phyloP scores from a whole-genome alignment of 2,888 invertebrate genomes.

The Tetanocera ferruginea region DNA sequence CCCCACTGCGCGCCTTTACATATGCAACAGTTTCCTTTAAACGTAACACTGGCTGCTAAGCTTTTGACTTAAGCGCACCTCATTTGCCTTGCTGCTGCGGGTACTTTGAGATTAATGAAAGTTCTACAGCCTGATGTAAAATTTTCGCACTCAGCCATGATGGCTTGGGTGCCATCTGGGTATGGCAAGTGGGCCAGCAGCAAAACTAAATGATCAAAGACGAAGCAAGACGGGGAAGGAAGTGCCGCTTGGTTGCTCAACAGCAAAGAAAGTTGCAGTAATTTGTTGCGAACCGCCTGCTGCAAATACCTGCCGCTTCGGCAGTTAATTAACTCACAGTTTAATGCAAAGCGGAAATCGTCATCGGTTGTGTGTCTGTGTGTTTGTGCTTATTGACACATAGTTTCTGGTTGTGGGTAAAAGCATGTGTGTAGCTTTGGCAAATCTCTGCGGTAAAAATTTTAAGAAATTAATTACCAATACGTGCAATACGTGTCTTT shows the following conservation, averaged over 20 bases:
- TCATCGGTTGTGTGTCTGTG: background rate
- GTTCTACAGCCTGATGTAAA: slow-evolving; percentile 21
- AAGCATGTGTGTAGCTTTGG: background rate
- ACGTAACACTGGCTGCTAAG: too few species aligned
- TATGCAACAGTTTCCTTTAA: background rate
- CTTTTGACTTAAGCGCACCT: background rate
- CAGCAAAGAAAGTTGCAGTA: slow-evolving; percentile 3
- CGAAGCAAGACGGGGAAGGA: background rate
- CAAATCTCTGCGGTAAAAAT: slow-evolving; percentile 12
- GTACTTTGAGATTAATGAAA: slow-evolving; percentile 23
- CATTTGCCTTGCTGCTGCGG: background rate
- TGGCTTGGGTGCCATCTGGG: too few species aligned
- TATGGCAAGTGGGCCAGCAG: background rate
- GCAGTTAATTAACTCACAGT: slow-evolving; percentile 31
- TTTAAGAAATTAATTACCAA: slow-evolving; percentile 26
- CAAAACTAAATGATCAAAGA: background rate
- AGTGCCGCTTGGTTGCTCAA: background rate
- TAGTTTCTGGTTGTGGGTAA: background rate
- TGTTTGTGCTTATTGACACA: background rate
- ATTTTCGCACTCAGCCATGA: background rate
- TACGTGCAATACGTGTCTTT: background rate
- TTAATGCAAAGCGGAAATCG: slow-evolving; percentile 10
- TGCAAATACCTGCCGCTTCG: background rate
- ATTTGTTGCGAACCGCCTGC: background rate
- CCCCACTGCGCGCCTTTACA: background rate